Base-by-base conservation (phyloP, 2,888 invertebrate species). In the Lasius fuliginosus region DNA sequence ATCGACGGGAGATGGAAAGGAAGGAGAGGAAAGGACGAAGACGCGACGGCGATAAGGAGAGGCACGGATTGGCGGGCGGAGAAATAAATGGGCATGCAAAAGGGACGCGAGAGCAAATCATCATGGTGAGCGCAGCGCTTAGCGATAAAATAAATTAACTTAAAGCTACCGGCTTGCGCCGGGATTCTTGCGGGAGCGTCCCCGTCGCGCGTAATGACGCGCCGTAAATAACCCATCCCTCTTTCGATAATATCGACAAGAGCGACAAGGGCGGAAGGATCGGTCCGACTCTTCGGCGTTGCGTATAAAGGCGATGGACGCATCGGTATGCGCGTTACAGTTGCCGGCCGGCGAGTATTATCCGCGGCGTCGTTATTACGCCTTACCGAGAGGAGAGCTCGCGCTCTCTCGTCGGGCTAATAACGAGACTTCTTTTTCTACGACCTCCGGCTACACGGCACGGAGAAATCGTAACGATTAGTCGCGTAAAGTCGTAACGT, bases 91-190 rank as follows among this genome's bases (percentile, higher is more conserved):
- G 86, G 69, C 64, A 75, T 49, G 79, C 82, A 65, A 75, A 58
- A 49, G 68, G 64, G 87, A 73, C 83, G 86, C 82, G 85, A 89
- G 91, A 89, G 90, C 89, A 89, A 91, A 90, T 92, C 89, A 92
- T 92, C 89, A 53, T n/a, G 87, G 87, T 85, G 85, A 84, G 87
- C 77, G 83, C 85, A 40, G 65, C 53, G 84, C 84, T 85, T 82
- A 89, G 92, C 92, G 93, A 94, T 94, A 93, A 94, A 94, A 94
- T 94, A 94, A 94, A 94, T 94, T 93, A 93, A 92, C 90, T 90
- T 87, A 90, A 92, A 90, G 94, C 94, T 94, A 93, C 94, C 92
- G 93, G 89, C 88, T 92, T 92, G 91, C 90, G 90, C 86, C 18
- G 76, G 67, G 62, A 75, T 88, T 90, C 91, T 90, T 86, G 89